Conservation (phyloP, 2,113 vertebrate species). For the Panurus biarmicus region DNA sequence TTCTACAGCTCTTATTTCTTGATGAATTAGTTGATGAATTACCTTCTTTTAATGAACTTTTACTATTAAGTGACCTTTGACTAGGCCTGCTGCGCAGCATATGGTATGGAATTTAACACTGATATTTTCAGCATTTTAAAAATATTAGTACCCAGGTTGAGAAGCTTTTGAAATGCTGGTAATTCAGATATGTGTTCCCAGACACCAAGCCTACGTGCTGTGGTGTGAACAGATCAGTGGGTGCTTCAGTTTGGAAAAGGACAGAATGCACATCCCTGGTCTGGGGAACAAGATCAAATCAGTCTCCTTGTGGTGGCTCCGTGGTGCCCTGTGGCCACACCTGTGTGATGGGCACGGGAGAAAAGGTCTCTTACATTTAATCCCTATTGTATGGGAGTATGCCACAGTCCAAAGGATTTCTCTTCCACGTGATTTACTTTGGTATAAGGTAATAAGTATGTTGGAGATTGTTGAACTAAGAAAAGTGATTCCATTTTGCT, state of each 20-base stretch:
- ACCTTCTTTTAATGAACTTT: neutral
- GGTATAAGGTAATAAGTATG: neutral
- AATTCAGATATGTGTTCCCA: neutral
- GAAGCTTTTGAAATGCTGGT: neutral
- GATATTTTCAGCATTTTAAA: neutral
- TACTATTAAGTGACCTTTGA: neutral
- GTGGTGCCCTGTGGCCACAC: neutral
- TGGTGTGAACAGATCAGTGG: neutral
- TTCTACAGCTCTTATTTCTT: neutral
- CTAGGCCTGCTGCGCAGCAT: neutral
- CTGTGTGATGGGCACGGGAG: neutral
- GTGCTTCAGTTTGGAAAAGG: neutral
- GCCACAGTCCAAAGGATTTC: neutral
- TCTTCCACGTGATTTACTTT: neutral
- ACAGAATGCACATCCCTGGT: neutral
- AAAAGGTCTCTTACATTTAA: neutral
- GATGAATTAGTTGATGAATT: neutral
- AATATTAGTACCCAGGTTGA: neutral
- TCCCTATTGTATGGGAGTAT: neutral
- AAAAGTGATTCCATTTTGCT: neutral
- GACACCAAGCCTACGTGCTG: rapidly evolving
- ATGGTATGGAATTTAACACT: neutral
- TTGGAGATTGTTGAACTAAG: neutral
- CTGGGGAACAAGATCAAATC: neutral
- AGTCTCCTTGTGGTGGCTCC: neutral